A percentile compares a stretch with the other conserved stretches of the same genome.
Conservation (phyloP, 2,113 vertebrate genomes). For the Sylvia atricapilla region DNA sequence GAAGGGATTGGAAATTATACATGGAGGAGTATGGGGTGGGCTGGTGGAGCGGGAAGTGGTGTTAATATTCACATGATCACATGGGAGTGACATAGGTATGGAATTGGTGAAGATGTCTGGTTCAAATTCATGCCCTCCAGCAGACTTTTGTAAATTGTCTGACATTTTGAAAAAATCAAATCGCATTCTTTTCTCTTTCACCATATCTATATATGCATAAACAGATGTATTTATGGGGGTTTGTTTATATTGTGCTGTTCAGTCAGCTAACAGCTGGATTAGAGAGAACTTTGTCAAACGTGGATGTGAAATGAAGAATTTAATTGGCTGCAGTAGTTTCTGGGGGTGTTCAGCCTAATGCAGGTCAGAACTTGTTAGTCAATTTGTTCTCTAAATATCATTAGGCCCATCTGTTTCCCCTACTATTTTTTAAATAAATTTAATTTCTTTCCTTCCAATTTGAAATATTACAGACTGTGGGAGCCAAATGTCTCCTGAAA, state of each 20-base stretch:
- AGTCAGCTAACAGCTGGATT: constrained; percentile 54
- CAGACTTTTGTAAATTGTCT: background rate
- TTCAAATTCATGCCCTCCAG: background rate
- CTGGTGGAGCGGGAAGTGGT: background rate
- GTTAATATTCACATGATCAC: background rate
- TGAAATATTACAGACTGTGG: constrained; percentile 36
- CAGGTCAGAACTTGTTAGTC: constrained; percentile 44
- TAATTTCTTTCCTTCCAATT: constrained; percentile 53
- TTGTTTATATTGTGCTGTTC: constrained; percentile 32
- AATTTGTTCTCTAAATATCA: constrained; percentile 38
- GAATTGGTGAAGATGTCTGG: background rate
- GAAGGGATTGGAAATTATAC: background rate
- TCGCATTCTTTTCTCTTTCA: background rate
- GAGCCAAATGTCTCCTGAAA: constrained; percentile 43
- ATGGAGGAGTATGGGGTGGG: too few relatives aligned
- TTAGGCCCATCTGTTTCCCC: constrained; percentile 32
- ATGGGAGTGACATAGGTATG: background rate
- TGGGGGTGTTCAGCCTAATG: constrained; percentile 21
- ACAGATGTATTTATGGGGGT: background rate
- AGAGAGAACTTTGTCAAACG: constrained; percentile 30
- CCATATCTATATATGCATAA: background rate
- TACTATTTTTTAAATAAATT: constrained; percentile 45
- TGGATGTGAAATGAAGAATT: constrained; percentile 41
- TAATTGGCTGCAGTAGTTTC: constrained; percentile 51
- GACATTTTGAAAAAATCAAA: background rate